phyloP scores from a whole-genome alignment of 2,113 vertebrate genomes.

The Eulemur rufifrons region DNA sequence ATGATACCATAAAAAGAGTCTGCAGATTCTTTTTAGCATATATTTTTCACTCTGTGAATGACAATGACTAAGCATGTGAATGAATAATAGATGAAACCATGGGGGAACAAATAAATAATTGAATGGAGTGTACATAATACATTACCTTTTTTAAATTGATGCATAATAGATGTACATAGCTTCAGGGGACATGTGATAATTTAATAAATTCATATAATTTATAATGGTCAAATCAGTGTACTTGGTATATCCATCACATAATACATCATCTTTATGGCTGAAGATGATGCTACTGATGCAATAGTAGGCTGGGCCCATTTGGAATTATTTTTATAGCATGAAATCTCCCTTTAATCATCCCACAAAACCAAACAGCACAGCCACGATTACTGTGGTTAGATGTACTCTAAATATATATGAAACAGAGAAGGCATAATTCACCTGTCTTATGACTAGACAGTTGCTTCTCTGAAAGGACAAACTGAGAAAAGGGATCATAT shows the following conservation, averaged over 20 bases:
- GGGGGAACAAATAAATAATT: not conserved
- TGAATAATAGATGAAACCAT: not conserved
- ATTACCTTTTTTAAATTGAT: not conserved
- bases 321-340: not conserved
- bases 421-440: not conserved
- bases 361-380: not conserved
- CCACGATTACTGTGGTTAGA: not conserved
- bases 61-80: not conserved
- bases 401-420: not conserved
- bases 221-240: too few species aligned
- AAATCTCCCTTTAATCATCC: not conserved
- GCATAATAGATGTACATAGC: too few species aligned
- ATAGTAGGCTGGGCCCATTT: not conserved
- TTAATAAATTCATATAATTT: too few species aligned
- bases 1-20: constrained; percentile 75
- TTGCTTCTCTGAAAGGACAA: not conserved
- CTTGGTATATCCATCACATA: too few species aligned
- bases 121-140: not conserved
- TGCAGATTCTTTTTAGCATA: constrained; percentile 30
- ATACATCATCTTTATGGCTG: not conserved
- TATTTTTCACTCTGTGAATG: not conserved
- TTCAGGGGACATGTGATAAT: too few species aligned
- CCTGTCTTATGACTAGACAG: not conserved
- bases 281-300: not conserved
- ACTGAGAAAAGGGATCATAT: not conserved